A percentile compares a stretch with the other conserved stretches of the same genome.
These are phyloP conservation scores for Bellardia pandia DNA, from an alignment of 2,888 invertebrate genomes.

Conservation along the genomic window DNA sequence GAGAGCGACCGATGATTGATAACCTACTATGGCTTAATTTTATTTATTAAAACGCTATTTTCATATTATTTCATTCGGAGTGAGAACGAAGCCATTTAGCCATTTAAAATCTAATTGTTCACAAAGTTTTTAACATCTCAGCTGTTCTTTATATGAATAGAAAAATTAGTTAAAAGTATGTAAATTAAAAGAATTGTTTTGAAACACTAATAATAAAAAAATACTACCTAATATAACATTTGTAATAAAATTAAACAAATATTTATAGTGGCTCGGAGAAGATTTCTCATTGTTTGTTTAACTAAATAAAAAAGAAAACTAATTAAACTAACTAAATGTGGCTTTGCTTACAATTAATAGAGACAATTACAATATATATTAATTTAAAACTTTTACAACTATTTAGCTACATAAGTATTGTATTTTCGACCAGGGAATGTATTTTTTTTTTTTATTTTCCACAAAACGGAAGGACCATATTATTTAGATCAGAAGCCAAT, in stretches of 20 bases:
- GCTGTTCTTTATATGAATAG: conserved; percentile 18
- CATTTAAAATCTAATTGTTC: background rate
- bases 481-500: conserved; percentile 29
- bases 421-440: conserved; percentile 58
- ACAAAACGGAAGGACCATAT: conserved; percentile 33
- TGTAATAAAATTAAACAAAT: conserved; percentile 45
- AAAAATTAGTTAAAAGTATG: background rate
- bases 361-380: background rate
- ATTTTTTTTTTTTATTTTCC: conserved; percentile 17
- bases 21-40: too few relatives aligned
- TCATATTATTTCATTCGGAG: too few relatives aligned
- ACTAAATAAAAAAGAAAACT: conserved; percentile 40
- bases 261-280: conserved; percentile 73
- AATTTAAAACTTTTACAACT: conserved; percentile 7
- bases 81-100: too few relatives aligned
- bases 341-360: conserved; percentile 30
- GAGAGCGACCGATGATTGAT: too few relatives aligned
- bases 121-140: background rate
- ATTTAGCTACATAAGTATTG: background rate
- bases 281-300: conserved; percentile 57
- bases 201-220: background rate
- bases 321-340: conserved; percentile 5
- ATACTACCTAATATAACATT: conserved; percentile 6
- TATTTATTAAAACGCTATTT: too few relatives aligned
- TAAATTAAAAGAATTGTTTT: background rate